Evolutionary conservation across 2,797 vertebrate species (phyloP), one percentile per base, ranked within the genome.

Genomic region (Chaetodon trifasciatus): DNA sequence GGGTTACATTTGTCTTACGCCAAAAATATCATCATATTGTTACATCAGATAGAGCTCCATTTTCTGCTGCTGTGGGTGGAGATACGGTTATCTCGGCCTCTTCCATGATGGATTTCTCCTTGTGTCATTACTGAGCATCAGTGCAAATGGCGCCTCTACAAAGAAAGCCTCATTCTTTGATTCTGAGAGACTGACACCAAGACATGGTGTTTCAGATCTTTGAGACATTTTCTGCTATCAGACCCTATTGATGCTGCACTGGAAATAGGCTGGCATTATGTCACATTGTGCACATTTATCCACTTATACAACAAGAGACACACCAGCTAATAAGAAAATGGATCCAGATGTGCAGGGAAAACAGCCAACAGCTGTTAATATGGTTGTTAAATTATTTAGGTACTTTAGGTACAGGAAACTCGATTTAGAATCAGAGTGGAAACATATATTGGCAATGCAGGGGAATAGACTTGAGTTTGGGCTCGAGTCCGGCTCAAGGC

Each of bases 151-250:
- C 6, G 10, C 56, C 67, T 57, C 67, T 37, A 67, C 76, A 87
- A 81, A 84, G 71, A 61, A 60, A 74, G 12, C 47, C n/a, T 32
- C 5, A 16, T 58, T 76, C 72, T 81, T 74, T 86, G 81, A 86
- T 71, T 79, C 21, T 24, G 49, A 68, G 56, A 74, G 58, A 32
- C 28, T 32, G 28, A 32, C 28, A 84, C 65, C 8, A 35, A 49
- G 73, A 83, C 6, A 49, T 16, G 37, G 17, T 46, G 40, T 62
- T 83, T 78, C 8, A 53, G 42, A 83, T 78, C 65, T 64, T 23
- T 37, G 49, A 74, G 55, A 63, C 49, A 24, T 76, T 74, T 82
- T 68, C 58, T 66, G 35, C 49, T 53, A 19, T 88, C 74, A 80
- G 17, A 52, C 24, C 37, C 3, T 23, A 35, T 35, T 62, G 37